These are phyloP conservation scores for Vanessa atalanta DNA, from an alignment of 1,140 invertebrate genomes.

Conservation along the genomic window DNA sequence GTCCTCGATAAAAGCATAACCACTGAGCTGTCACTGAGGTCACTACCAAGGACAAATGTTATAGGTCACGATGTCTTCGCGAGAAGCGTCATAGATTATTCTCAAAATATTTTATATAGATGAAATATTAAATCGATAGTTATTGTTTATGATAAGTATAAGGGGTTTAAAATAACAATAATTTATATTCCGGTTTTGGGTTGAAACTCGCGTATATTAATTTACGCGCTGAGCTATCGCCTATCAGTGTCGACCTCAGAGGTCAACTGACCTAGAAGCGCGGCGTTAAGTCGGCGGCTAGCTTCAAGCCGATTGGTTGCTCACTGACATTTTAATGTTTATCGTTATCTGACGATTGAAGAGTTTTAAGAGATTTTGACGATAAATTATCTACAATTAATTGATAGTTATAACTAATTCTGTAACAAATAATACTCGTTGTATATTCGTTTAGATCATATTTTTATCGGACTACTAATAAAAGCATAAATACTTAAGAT, in stretches of 20 bases:
- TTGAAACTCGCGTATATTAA: neutral
- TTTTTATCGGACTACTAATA: too few relatives aligned
- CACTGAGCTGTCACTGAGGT: neutral
- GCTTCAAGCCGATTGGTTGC: conserved; percentile 3
- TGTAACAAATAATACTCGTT: too few relatives aligned
- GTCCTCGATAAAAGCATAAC: neutral
- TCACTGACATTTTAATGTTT: neutral
- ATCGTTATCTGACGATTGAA: neutral
- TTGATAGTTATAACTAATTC: too few relatives aligned
- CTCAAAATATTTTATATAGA: neutral
- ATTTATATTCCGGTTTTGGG: neutral
- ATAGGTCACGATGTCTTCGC: neutral
- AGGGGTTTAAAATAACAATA: neutral
- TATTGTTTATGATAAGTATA: neutral
- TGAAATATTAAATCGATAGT: too few relatives aligned
- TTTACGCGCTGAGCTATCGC: neutral
- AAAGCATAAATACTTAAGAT: too few relatives aligned
- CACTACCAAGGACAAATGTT: neutral
- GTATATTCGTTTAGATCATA: too few relatives aligned
- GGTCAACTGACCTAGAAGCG: conserved; percentile 5
- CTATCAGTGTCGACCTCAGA: conserved; percentile 3
- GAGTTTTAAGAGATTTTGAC: neutral
- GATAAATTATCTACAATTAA: neutral
- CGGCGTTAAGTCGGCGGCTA: conserved; percentile 1
- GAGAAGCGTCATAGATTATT: neutral